Conservation (phyloP, 2,797 vertebrate genomes). For the Danionella dracula region DNA sequence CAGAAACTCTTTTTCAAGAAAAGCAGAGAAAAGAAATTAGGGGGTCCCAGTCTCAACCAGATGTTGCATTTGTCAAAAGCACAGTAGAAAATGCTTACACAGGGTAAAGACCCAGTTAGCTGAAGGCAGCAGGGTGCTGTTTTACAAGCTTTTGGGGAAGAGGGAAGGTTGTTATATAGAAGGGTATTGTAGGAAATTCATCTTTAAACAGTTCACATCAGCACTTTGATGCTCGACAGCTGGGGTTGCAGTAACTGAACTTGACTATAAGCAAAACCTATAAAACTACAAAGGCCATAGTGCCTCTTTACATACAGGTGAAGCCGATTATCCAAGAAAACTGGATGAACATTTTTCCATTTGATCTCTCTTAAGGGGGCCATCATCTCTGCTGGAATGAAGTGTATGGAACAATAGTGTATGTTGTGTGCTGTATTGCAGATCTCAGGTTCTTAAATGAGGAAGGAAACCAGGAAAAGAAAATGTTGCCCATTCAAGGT, state of each 20-base stretch:
- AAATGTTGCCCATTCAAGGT: not conserved
- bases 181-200: conserved; percentile 52
- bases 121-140: conserved; percentile 25
- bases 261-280: conserved; percentile 24
- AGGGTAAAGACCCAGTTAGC: conserved; percentile 23
- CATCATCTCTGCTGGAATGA: not conserved
- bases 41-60: conserved; percentile 38
- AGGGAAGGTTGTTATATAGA: conserved; percentile 22
- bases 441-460: not conserved
- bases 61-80: conserved; percentile 43
- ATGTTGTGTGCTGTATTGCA: not conserved
- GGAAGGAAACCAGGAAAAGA: not conserved
- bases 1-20: conserved; percentile 55
- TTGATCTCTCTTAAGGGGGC: not conserved
- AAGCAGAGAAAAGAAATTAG: conserved; percentile 6
- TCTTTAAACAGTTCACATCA: conserved; percentile 48
- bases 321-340: conserved; percentile 38
- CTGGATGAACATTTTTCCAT: not conserved
- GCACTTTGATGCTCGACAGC: conserved; percentile 40
- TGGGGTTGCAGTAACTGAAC: conserved; percentile 24
- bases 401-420: too few relatives aligned
- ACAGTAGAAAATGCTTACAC: conserved; percentile 45
- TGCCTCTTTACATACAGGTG: conserved; percentile 24
- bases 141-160: conserved; percentile 28
- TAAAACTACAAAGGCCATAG: conserved; percentile 52